Evolutionary conservation across 1,140 invertebrate species (phyloP).

Genomic region (Platorchestia sp.): DNA sequence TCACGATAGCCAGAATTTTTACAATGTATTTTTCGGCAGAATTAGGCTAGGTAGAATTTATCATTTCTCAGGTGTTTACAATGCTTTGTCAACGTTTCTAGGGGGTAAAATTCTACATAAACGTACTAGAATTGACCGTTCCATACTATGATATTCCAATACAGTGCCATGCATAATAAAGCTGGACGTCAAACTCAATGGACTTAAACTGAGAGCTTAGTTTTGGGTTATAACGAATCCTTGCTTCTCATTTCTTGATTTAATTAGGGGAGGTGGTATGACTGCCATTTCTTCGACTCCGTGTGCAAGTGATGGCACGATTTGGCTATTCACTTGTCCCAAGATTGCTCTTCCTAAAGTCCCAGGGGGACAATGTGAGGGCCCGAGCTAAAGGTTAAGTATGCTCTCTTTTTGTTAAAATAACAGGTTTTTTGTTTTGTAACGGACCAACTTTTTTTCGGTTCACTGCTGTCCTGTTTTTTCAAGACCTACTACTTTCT

Average conservation of each 20-base stretch:
- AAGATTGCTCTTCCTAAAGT: background rate
- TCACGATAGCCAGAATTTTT: no score
- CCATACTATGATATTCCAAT: background rate
- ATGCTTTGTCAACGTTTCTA: background rate
- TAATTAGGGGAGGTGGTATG: background rate
- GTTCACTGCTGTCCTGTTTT: no score
- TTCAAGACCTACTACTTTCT: no score
- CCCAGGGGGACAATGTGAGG: no score
- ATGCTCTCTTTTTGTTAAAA: no score
- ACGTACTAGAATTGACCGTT: background rate
- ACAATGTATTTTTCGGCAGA: no score
- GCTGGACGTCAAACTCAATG: background rate
- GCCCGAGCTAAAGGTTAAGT: no score
- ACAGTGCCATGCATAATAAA: background rate
- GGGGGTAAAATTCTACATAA: background rate
- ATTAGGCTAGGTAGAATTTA: no score
- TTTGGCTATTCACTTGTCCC: background rate
- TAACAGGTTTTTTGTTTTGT: no score
- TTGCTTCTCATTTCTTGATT: background rate
- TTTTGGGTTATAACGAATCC: background rate
- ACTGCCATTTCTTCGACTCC: background rate
- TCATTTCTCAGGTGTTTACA: no score
- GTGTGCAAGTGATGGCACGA: background rate
- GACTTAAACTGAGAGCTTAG: background rate
- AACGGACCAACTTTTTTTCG: no score